Evolutionary conservation across 2,888 invertebrate genomes (phyloP), one percentile per base, ranked within the genome.

Genomic region (Phyto melanocephala): DNA sequence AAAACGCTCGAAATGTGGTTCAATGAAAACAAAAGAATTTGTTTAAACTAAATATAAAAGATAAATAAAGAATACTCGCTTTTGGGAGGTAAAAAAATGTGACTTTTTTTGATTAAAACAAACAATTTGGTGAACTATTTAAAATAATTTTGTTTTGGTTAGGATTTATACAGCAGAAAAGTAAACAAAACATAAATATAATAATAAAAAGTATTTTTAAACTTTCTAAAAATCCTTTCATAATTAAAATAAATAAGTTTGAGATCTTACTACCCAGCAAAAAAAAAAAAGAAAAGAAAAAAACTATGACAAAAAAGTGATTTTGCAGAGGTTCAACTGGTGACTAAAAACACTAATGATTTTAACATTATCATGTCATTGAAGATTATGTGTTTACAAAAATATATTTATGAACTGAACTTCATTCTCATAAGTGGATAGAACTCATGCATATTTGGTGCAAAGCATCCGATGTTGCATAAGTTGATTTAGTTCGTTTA

Each of bases 91-190:
- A 80, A 71, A 54, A 35, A 45, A 75, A 72, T 68, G 72, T 52
- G 58, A 65, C 72, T 70, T 63, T 71, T 20, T 10, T 63, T 17
- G 3, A 28, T 63, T 35, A 45, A 78, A 54, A 65, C 15, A 65
- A 71, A 79, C 79, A 82, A 82, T 82, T 79, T 79, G 75, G 75
- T 79, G 79, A 82, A 82, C 75, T 82, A 67, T 76, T 28, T 79
- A 72, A 82, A 82, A 71, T 74, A 67, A 74, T 74, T 74, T 45
- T 24, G 35, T 68, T 74, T n/a, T 7, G 1, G 42, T 77, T 35
- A 1, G 1, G n/a, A n/a, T 56, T 65, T 56, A 4, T 5, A 74
- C n/a, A n/a, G 56, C 17, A 45, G 42, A 42, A 42, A 15, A 52
- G 13, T 3, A 50, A n/a, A 67, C 24, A 50, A 24, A 24, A 24